Conservation (phyloP, 2,797 vertebrate genomes). For the Falco biarmicus region DNA sequence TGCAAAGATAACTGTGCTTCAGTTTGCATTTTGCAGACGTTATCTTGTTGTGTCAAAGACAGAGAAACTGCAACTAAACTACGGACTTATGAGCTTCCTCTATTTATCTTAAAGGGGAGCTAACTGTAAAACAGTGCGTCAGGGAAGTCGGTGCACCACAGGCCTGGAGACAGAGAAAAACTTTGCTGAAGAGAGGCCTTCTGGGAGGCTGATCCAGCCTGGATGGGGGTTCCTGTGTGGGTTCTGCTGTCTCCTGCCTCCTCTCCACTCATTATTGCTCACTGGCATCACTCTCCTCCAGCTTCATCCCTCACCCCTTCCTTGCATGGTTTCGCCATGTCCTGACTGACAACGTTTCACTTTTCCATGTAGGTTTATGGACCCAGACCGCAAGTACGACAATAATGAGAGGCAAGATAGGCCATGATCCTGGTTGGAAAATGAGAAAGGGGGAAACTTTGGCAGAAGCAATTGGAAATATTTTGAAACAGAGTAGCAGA, state of each 20-base stretch:
- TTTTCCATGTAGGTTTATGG: not conserved
- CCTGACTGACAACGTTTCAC: not conserved
- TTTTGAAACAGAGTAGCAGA: not conserved
- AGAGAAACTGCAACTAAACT: constrained; percentile 18
- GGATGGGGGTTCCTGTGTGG: rapidly evolving
- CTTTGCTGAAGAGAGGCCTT: not conserved
- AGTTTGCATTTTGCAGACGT: not conserved
- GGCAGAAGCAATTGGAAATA: not conserved
- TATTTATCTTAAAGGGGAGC: not conserved
- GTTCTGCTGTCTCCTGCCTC: not conserved
- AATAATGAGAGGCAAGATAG: not conserved
- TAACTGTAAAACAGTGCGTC: not conserved
- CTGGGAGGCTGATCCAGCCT: not conserved
- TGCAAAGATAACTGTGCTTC: constrained; percentile 52
- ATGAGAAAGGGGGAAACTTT: not conserved
- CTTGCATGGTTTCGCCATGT: not conserved
- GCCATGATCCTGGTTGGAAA: not conserved
- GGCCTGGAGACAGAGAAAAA: not conserved
- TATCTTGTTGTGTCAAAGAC: constrained; percentile 22
- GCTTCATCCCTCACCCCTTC: not conserved
- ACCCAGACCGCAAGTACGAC: not conserved
- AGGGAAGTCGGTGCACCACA: not conserved
- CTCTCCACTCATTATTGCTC: not conserved
- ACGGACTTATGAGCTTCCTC: not conserved
- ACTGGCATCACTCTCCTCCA: not conserved